phyloP scores from a whole-genome alignment of 2,797 vertebrate species.

The Allobates femoralis region DNA sequence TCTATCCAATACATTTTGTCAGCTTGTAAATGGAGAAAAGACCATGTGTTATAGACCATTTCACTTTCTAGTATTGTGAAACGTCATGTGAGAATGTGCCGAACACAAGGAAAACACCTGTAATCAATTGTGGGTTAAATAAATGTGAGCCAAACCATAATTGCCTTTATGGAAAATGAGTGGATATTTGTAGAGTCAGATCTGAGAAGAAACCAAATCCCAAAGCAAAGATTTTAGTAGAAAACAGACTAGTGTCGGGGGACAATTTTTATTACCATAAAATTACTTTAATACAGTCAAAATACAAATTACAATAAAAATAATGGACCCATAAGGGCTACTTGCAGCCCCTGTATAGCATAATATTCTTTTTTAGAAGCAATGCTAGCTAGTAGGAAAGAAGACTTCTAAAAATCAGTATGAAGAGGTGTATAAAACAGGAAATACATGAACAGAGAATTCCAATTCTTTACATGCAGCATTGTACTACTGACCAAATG shows the following conservation, averaged over 20 bases:
- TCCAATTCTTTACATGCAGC: too few relatives aligned
- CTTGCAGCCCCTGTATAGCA: too few relatives aligned
- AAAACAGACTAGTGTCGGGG: not conserved
- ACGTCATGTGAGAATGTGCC: slow-evolving; percentile 13
- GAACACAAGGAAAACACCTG: slow-evolving; percentile 31
- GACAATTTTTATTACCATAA: not conserved
- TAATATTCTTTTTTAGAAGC: too few relatives aligned
- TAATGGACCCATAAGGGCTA: too few relatives aligned
- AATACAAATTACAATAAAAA: not conserved
- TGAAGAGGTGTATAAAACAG: too few relatives aligned
- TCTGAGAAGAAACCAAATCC: not conserved
- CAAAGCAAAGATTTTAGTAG: not conserved
- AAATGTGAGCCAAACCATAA: not conserved
- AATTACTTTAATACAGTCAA: not conserved
- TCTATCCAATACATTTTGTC: not conserved
- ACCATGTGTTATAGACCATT: not conserved
- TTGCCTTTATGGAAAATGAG: not conserved
- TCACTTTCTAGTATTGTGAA: not conserved
- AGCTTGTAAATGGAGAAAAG: not conserved
- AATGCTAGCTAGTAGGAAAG: too few relatives aligned
- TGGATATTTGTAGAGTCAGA: not conserved
- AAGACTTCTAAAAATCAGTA: too few relatives aligned
- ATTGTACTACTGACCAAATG: too few relatives aligned
- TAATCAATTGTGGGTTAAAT: not conserved
- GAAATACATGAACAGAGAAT: too few relatives aligned